Evolutionary conservation across 2,113 vertebrate species (phyloP).

Genomic region (western clawed frog (Xenopus tropicalis)): DNA sequence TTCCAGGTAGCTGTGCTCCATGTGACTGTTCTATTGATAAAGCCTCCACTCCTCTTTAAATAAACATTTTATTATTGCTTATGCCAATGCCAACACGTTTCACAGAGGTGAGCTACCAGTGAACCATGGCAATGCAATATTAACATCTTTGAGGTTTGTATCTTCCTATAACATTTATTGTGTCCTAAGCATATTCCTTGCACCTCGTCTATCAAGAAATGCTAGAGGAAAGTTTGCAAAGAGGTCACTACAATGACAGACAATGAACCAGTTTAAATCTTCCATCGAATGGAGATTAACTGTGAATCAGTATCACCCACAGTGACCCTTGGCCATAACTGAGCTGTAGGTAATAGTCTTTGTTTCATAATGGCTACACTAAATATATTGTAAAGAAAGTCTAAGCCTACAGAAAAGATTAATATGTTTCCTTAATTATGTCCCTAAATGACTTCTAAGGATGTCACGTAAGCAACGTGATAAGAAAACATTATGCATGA

Average conservation of each 20-base stretch:
- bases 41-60: constrained; percentile 48
- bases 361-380: not conserved
- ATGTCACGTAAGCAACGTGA: too few relatives aligned
- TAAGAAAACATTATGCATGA: too few relatives aligned
- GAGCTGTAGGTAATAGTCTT: not conserved
- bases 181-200: not conserved
- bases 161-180: constrained; percentile 7
- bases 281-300: constrained; percentile 30
- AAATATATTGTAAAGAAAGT: not conserved
- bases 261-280: constrained; percentile 12
- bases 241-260: constrained; percentile 26
- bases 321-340: constrained; percentile 7
- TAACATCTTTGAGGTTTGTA: constrained; percentile 43
- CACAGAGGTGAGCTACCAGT: constrained; percentile 52
- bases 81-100: constrained; percentile 49
- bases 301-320: constrained; percentile 1
- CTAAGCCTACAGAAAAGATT: too few relatives aligned
- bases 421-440: too few relatives aligned
- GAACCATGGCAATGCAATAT: constrained; percentile 46
- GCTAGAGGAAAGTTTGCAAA: constrained; percentile 20
- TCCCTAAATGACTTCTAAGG: too few relatives aligned
- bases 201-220: constrained; percentile 16
- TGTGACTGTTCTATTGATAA: constrained; percentile 49
- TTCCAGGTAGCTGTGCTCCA: constrained; percentile 43
- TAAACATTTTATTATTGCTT: constrained; percentile 48